Evolutionary conservation across 2,113 vertebrate species (phyloP).

Genomic region (Pachypanchax playfairii): DNA sequence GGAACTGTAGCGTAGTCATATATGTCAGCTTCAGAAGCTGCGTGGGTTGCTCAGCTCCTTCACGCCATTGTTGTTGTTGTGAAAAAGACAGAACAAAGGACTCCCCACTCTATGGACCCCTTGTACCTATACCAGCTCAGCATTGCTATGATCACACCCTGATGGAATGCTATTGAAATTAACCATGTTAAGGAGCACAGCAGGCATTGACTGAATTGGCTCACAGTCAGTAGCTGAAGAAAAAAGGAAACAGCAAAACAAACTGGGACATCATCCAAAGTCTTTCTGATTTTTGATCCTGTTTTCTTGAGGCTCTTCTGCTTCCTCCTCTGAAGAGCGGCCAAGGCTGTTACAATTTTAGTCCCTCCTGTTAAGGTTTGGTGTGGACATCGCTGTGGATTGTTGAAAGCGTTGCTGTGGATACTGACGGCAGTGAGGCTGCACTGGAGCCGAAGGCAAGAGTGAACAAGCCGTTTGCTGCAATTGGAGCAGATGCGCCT

Average conservation of each 20-base stretch:
- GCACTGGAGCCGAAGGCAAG: conserved; percentile 73
- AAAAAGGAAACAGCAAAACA: conserved; percentile 42
- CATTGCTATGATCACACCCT: conserved; percentile 63
- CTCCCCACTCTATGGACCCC: conserved; percentile 53
- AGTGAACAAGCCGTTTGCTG: conserved; percentile 67
- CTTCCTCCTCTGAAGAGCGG: conserved; percentile 46
- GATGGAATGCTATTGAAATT: conserved; percentile 65
- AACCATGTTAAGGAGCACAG: conserved; percentile 59
- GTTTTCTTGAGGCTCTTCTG: conserved; percentile 41
- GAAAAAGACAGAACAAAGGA: conserved; percentile 74
- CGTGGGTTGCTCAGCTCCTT: conserved; percentile 61
- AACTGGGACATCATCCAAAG: conserved; percentile 54
- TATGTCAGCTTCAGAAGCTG: conserved; percentile 67
- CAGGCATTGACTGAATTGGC: conserved; percentile 62
- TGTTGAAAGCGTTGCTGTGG: conserved; percentile 94
- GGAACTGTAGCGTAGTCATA: conserved; percentile 64
- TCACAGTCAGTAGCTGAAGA: conserved; percentile 40
- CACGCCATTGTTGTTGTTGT: conserved; percentile 69
- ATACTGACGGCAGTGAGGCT: conserved; percentile 78
- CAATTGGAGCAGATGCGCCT: conserved; percentile 59
- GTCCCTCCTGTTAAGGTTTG: conserved; percentile 62
- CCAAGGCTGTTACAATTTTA: conserved; percentile 67
- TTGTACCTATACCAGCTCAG: conserved; percentile 52
- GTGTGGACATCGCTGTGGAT: conserved; percentile 71
- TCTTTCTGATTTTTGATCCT: conserved; percentile 40